phyloP scores from a whole-genome alignment of 2,113 vertebrate species.

The Vicugna pacos region DNA sequence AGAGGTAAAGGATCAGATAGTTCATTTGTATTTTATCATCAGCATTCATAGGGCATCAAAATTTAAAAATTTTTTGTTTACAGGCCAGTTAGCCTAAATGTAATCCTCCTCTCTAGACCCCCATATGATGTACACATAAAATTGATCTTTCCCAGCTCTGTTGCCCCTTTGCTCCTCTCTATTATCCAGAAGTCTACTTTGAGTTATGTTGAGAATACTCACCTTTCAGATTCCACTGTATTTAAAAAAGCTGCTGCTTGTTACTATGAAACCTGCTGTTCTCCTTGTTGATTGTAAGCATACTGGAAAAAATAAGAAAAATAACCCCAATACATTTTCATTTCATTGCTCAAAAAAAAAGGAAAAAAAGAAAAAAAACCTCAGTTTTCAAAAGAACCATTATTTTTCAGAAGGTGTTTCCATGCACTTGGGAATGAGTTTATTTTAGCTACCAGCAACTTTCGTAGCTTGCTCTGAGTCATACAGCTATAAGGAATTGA shows the following conservation, averaged over 20 bases:
- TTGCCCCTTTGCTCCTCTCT: neutral
- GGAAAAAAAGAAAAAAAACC: neutral
- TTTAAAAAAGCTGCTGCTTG: neutral
- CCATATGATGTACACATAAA: neutral
- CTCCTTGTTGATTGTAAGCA: neutral
- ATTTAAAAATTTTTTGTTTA: neutral
- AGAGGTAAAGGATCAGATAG: neutral
- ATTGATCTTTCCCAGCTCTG: neutral
- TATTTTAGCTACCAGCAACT: neutral
- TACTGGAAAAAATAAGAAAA: neutral
- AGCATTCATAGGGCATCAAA: neutral
- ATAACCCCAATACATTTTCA: neutral
- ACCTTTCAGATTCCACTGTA: neutral
- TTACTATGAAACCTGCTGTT: neutral
- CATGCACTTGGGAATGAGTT: neutral
- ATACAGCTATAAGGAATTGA: neutral
- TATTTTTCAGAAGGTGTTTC: neutral
- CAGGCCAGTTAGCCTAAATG: neutral
- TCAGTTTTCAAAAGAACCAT: neutral
- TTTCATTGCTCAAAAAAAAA: neutral
- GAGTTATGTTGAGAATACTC: neutral
- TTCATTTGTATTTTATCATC: neutral
- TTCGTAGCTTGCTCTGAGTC: neutral
- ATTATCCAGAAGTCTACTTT: neutral
- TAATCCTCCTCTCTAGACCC: neutral